A percentile compares a stretch with the other conserved stretches of the same genome.
phyloP scores from a whole-genome alignment of 1,140 invertebrate genomes.

The Aphelenchoides avenae region DNA sequence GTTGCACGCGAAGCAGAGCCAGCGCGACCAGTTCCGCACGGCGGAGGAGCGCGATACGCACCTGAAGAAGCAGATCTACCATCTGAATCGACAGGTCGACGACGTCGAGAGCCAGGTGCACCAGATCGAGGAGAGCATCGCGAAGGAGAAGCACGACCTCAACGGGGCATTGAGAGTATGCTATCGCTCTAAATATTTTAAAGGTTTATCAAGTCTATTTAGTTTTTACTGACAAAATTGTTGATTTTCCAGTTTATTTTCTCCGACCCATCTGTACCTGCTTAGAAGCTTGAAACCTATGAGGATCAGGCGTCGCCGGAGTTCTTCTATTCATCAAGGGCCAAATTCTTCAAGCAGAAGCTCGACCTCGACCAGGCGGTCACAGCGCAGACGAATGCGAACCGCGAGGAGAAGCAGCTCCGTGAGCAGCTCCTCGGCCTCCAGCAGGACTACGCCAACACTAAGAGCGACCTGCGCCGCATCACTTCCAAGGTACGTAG shows the following conservation, averaged over 20 bases:
- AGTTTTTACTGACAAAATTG: too few relatives aligned
- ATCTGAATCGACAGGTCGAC: slow-evolving; percentile 59
- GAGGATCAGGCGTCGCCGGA: too few relatives aligned
- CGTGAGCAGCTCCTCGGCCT: slow-evolving; percentile 82
- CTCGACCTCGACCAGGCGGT: slow-evolving; percentile 22
- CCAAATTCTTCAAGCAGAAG: too few relatives aligned
- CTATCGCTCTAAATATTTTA: too few relatives aligned
- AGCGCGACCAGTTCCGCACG: slow-evolving; percentile 91
- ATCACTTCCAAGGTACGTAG: slow-evolving; percentile 19
- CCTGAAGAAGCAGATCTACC: slow-evolving; percentile 63
- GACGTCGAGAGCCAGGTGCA: slow-evolving; percentile 36
- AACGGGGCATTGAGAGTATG: too few relatives aligned
- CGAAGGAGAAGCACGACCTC: slow-evolving; percentile 36
- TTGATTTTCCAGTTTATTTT: too few relatives aligned
- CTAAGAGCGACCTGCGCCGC: slow-evolving; percentile 31
- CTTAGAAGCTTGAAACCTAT: too few relatives aligned
- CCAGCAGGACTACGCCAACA: slow-evolving; percentile 73
- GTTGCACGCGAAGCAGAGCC: slow-evolving; percentile 93
- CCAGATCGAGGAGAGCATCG: slow-evolving; percentile 33
- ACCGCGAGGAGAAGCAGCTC: slow-evolving; percentile 80
- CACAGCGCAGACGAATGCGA: slow-evolving; percentile 28
- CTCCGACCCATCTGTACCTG: too few relatives aligned
- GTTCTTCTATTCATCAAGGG: too few relatives aligned
- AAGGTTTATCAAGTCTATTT: too few relatives aligned
- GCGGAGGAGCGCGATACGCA: slow-evolving; percentile 78